Evolutionary conservation across 1,140 invertebrate genomes (phyloP), one percentile per base, ranked within the genome.

Genomic region (Drosophila melanica): DNA sequence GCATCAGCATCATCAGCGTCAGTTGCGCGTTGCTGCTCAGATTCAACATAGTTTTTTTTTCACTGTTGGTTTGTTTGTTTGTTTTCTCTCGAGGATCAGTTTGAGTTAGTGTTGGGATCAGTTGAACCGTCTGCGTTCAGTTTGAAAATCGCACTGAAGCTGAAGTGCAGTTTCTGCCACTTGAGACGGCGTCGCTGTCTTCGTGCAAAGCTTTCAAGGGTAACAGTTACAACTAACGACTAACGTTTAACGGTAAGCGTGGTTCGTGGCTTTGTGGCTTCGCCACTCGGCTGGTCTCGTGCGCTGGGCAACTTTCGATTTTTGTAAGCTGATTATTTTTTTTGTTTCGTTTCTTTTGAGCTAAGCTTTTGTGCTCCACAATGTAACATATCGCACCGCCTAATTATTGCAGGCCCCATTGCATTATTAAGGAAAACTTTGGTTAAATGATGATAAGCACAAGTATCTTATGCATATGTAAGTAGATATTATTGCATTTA

Each of bases 71-170:
- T 65, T 35, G 48, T n/a, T 58, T n/a, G n/a, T 42, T 60, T 70
- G 8, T 23, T 33, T 27, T 18, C n/a, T 18, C 18, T 18, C 18
- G 18, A 18, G 20, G 20, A 23, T 23, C 20, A 23, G 20, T 18
- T 18, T 18, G 18, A 18, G 33, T 68, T 44, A 14, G 30, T 16
- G 50, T 51, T 66, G 58, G 63, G 8, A 63, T 57, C 35, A 44
- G 47, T 18, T 51, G 65, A 60, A 86, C 82, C 81, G 82, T 68
- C 50, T 73, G 66, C 60, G 63, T 77, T 87, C 75, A 71, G 74
- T 45, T 80, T 77, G 70, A 84, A 89, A 89, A 84, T 70, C 80
- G 78, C 60, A 89, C 84, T 89, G 70, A 86, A 68, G 79, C 79
- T 86, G 68, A 89, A 71, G 58, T 90, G 77, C 73, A 80, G 67